Conservation (phyloP, 2,888 invertebrate genomes). For the Scaptomyza flava region DNA sequence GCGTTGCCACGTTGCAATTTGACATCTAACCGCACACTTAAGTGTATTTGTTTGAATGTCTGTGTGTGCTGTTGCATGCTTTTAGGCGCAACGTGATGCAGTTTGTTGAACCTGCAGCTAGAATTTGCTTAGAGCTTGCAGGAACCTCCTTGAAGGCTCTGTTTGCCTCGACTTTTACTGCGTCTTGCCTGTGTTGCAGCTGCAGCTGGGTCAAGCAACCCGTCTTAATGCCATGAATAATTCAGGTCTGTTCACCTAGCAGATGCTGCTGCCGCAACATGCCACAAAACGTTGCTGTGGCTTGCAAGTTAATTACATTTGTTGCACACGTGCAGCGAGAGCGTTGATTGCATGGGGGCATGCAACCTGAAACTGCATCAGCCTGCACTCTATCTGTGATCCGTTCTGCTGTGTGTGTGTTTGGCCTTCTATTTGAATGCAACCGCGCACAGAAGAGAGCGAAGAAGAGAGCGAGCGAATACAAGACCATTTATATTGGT, state of each 20-base stretch:
- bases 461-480: background rate
- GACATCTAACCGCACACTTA: conserved; percentile 74
- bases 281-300: conserved; percentile 51
- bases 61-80: conserved; percentile 61
- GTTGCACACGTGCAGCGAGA: conserved; percentile 61
- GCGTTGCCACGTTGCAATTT: conserved; percentile 64
- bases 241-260: conserved; percentile 47
- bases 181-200: background rate
- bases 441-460: conserved; percentile 24
- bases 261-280: conserved; percentile 23
- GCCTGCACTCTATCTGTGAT: conserved; percentile 11
- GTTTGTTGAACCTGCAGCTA: conserved; percentile 70
- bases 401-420: background rate
- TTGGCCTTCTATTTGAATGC: conserved; percentile 49
- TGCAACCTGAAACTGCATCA: conserved; percentile 31
- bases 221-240: conserved; percentile 73
- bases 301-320: conserved; percentile 76
- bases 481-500: conserved; percentile 34
- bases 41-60: conserved; percentile 24
- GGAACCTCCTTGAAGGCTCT: conserved; percentile 46
- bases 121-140: conserved; percentile 24
- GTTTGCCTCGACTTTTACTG: background rate
- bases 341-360: conserved; percentile 58
- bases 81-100: conserved; percentile 75
- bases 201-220: conserved; percentile 58